phyloP scores from a whole-genome alignment of 2,797 vertebrate species.

The Pachyuromys duprasi region DNA sequence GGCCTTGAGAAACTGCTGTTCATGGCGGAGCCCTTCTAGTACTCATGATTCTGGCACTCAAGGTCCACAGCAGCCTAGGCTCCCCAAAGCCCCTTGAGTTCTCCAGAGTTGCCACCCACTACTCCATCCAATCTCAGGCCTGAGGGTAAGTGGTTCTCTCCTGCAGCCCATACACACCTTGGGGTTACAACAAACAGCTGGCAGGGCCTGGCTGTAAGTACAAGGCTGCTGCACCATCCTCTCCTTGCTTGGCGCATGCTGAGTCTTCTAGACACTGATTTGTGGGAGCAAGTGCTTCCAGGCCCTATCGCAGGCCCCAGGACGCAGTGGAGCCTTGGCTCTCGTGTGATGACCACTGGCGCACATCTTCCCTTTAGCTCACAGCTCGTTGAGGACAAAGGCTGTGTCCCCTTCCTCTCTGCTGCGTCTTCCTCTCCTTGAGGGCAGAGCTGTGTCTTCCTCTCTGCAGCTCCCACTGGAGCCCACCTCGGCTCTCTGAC shows the following conservation, averaged over 20 bases:
- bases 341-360: accelerated
- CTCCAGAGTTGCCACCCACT: not conserved
- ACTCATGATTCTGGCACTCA: not conserved
- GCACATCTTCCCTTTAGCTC: not conserved
- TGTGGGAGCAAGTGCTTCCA: accelerated
- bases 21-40: too few relatives aligned
- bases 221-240: not conserved
- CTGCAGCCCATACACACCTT: too few relatives aligned
- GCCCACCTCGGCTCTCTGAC: too few relatives aligned
- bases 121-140: not conserved
- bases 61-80: not conserved
- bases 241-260: not conserved
- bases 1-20: not conserved
- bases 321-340: too few relatives aligned
- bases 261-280: not conserved
- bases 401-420: accelerated
- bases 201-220: not conserved
- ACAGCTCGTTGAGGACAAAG: not conserved
- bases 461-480: accelerated
- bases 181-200: not conserved
- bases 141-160: not conserved
- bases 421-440: not conserved
- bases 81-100: not conserved
- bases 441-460: too few relatives aligned
- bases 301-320: accelerated